Base-by-base conservation (phyloP, 2,888 invertebrate genomes). In the Argyresthia albistria region DNA sequence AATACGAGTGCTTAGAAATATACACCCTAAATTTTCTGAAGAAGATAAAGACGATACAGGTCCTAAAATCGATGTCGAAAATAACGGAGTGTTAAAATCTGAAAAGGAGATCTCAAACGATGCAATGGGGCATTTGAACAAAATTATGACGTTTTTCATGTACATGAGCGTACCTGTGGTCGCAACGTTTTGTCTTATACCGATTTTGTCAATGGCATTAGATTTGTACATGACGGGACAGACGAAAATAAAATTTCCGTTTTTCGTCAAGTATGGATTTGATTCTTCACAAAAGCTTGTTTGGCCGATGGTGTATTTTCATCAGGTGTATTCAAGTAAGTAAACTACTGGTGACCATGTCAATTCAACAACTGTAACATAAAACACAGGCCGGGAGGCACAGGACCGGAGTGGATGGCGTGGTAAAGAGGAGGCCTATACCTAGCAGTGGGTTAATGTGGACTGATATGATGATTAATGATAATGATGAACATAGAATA, bases 241-340 rank as follows among this genome's bases (percentile, higher is more conserved):
- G 7, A 56, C 63, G 2, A 60, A 64, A 4, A 57, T 73, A 4
- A 63, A 60, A 8, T 69, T 77, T 52, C 80, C 81, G 0, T 82
- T 63, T 55, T 43, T 57, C 10, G 70, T 73, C 0, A 72, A 70
- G 47, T 81, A 78, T 51, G 74, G 67, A 54, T 74, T 76, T 49
- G 72, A 81, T 57, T 64, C 64, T 2, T 69, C 67, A 43, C 57
- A 64, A 0, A 55, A 60, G 1, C 15, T 14, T 0, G 56, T 62
- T 14, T 77, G 74, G 76, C 65, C 63, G 1, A 52, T 71, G n/a
- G 59, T 73, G 8, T 79, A 80, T 54, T 46, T 72, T 8, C 73
- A 73, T 61, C 79, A 78, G 53, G 67, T 71, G 59, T 62, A 63
- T 57, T 72, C 75, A 56, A 74, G 79, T 80, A 60, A 73, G 78